Evolutionary conservation across 2,797 vertebrate species (phyloP).

Genomic region (Myotis myotis): DNA sequence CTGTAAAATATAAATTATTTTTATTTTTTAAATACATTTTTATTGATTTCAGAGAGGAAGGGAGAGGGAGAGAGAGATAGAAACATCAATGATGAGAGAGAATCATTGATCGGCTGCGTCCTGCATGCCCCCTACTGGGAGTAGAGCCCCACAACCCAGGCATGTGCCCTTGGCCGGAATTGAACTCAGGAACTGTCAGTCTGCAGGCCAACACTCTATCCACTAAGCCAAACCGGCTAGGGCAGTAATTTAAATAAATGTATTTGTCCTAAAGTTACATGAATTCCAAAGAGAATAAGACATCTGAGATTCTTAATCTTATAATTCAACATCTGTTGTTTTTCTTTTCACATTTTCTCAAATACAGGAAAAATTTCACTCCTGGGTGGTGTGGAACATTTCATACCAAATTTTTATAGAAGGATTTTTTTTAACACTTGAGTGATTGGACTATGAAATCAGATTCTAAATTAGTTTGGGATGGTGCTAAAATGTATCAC

Average conservation of each 20-base stretch:
- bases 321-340: constrained; percentile 74
- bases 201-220: no score
- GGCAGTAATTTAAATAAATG: constrained; percentile 69
- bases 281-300: constrained; percentile 70
- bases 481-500: constrained; percentile 41
- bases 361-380: constrained; percentile 65
- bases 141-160: no score
- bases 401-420: constrained; percentile 55
- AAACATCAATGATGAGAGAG: no score
- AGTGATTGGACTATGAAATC: constrained; percentile 49
- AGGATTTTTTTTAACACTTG: constrained; percentile 40
- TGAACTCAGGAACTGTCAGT: no score
- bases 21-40: no score
- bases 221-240: no score
- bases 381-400: constrained; percentile 47
- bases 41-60: no score
- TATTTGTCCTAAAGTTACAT: constrained; percentile 62
- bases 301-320: constrained; percentile 66
- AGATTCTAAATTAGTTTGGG: constrained; percentile 62
- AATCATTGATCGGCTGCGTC: no score
- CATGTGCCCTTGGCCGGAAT: no score
- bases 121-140: no score
- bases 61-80: no score
- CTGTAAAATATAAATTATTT: constrained; percentile 47
- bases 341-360: constrained; percentile 69